Evolutionary conservation across 2,797 vertebrate species (phyloP), one percentile per base, ranked within the genome.

Genomic region (Neosalanx taihuensis): DNA sequence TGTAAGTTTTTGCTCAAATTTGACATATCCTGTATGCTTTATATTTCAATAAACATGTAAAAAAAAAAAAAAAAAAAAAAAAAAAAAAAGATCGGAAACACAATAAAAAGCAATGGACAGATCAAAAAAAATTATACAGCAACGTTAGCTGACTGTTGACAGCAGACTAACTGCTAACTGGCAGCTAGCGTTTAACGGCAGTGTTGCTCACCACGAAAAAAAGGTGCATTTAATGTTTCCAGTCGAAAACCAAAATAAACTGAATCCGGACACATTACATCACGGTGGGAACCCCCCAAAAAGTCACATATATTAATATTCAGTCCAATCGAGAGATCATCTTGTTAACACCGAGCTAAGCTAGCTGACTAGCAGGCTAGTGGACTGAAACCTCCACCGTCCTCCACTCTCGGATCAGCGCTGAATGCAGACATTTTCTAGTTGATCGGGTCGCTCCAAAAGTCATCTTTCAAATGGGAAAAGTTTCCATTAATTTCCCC

Each of bases 371-470:
- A 7, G 41, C 76, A 56, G 69, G 72, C 20, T 2, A 46, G 41
- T 46, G 10, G 9, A 46, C 41, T 71, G 66, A 70, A 72, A 66
- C 67, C 20, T 76, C 70, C 78, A 33, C 69, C 63, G 37, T 67
- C 41, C 62, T 6, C 76, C 75, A 33, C 78, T 72, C 78, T 74
- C 74, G 73, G 72, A 79, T 81, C 75, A 64, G 63, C 66, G 79
- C 73, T 57, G 60, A 66, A 79, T 69, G 77, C 73, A 78, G 79
- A n/a, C 53, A 51, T 70, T 62, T 79, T 37, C 17, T 68, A 80
- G 73, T 78, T 81, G 62, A 71, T 51, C 66, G 26, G 26, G 31
- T 29, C 65, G 46, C 78, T 58, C 29, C 66, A 12, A 62, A 63
- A 58, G 20, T 72, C 64, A 62, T 65, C 31, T 58, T 20, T 18